Evolutionary conservation across 2,797 vertebrate genomes (phyloP).

Genomic region (Brachymystax lenok): DNA sequence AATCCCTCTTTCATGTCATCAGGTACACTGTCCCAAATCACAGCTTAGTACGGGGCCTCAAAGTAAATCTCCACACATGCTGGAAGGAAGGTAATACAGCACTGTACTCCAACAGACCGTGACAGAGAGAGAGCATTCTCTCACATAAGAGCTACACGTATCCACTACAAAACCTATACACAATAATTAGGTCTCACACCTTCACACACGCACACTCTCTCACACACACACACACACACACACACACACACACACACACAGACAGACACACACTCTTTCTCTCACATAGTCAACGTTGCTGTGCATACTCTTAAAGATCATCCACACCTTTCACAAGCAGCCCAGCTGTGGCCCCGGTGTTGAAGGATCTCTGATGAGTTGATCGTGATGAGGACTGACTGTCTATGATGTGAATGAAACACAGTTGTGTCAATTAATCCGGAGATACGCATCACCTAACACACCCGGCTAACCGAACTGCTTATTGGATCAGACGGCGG

Average conservation of each 20-base stretch:
- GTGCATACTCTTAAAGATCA: conserved; percentile 23
- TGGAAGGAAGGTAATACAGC: conserved; percentile 7
- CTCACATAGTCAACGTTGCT: not conserved
- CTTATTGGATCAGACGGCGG: conserved; percentile 55
- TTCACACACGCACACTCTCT: conserved; percentile 18
- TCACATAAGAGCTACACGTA: not conserved
- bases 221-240: conserved; percentile 1
- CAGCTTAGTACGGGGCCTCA: conserved; percentile 1
- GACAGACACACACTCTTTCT: not conserved
- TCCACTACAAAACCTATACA: not conserved
- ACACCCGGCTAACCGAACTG: conserved; percentile 50
- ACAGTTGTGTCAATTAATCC: conserved; percentile 81
- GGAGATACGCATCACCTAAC: conserved; percentile 58
- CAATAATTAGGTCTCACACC: not conserved
- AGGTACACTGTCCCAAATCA: conserved; percentile 1
- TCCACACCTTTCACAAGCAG: conserved; percentile 26
- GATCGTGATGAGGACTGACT: conserved; percentile 52
- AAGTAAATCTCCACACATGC: not conserved
- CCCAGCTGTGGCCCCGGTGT: conserved; percentile 64
- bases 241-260: conserved; percentile 15
- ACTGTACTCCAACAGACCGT: conserved; percentile 7
- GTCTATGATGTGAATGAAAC: conserved; percentile 62
- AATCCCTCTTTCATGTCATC: conserved; percentile 1
- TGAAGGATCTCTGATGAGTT: conserved; percentile 72
- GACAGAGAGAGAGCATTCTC: not conserved